Conservation (phyloP, 2,113 vertebrate species). For the Struthidea cinerea region DNA sequence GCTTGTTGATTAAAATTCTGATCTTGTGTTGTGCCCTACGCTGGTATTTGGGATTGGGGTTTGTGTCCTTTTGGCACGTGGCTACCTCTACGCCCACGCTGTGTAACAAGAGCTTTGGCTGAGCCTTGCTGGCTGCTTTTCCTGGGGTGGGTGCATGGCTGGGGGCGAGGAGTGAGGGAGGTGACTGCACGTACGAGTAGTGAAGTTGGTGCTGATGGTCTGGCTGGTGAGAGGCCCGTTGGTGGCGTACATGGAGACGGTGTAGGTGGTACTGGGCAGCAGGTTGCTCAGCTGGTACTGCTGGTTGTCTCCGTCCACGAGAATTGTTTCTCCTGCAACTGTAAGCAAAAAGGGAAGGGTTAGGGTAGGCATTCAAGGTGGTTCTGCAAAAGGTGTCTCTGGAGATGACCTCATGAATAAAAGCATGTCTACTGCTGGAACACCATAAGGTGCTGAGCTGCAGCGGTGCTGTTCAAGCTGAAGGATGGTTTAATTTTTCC, state of each 20-base stretch:
- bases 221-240: constrained; percentile 88
- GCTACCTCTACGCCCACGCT: fast-evolving
- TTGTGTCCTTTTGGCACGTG: background rate
- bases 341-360: background rate
- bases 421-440: background rate
- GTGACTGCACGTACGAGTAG: constrained; percentile 82
- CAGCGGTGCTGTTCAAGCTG: background rate
- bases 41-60: background rate
- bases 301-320: constrained; percentile 86
- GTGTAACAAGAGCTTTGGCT: background rate
- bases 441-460: background rate
- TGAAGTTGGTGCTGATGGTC: constrained; percentile 86
- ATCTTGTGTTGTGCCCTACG: background rate
- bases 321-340: constrained; percentile 89
- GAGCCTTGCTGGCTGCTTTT: background rate
- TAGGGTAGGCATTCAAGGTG: background rate
- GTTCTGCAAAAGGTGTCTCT: background rate
- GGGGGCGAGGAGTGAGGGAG: background rate
- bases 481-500: background rate
- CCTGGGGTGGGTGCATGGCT: background rate
- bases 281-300: constrained; percentile 87
- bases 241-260: constrained; percentile 85
- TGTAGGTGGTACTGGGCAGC: constrained; percentile 87
- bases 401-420: background rate
- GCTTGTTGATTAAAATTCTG: background rate